Percentiles rank a stretch among this genome's conserved stretches.
phyloP scores from a whole-genome alignment of 2,888 invertebrate species.

The Ptilodon capucinus region DNA sequence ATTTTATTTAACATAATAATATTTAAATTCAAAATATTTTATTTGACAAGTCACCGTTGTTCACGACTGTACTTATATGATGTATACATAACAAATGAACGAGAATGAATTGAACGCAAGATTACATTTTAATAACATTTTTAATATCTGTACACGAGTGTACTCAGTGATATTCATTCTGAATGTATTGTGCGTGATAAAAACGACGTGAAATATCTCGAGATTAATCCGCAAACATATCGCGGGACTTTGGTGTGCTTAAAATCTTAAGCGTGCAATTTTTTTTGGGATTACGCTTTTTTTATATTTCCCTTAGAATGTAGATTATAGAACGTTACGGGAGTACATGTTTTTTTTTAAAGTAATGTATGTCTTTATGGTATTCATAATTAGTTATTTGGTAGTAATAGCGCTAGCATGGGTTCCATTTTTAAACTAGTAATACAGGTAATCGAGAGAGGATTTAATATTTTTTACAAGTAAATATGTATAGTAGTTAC shows the following conservation, averaged over 20 bases:
- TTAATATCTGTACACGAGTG: conserved; percentile 37
- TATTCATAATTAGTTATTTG: no score
- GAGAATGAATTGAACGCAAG: conserved; percentile 23
- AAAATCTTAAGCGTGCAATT: background rate
- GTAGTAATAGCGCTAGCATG: no score
- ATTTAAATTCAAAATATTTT: no score
- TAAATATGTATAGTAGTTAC: no score
- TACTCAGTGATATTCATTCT: conserved; percentile 14
- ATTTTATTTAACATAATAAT: no score
- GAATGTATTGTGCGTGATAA: conserved; percentile 1
- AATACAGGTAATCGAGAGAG: no score
- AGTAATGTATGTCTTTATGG: no score
- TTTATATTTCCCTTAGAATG: no score
- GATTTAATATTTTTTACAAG: no score
- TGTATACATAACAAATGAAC: conserved; percentile 31
- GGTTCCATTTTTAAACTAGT: no score
- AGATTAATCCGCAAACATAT: background rate
- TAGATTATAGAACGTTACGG: no score
- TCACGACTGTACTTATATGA: conserved; percentile 24
- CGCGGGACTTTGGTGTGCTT: background rate
- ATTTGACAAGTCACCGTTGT: conserved; percentile 23
- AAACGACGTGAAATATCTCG: background rate
- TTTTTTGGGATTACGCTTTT: background rate
- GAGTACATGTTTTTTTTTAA: no score
- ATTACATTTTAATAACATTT: conserved; percentile 48